Conservation (phyloP, 53 echinoderm and acorn worm genomes). For the Zoroaster sp. region DNA sequence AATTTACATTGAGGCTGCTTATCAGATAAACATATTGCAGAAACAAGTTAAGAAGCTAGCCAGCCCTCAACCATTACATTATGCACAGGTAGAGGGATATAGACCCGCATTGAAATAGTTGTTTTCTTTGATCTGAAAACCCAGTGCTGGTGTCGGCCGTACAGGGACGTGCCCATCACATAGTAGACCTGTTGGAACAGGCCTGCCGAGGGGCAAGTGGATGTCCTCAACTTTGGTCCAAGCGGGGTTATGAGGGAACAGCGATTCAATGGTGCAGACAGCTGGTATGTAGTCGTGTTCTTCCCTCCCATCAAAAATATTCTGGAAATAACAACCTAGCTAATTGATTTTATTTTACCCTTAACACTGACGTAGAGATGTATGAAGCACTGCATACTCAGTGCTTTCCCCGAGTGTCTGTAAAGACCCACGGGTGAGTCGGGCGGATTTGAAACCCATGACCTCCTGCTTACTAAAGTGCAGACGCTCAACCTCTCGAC, state of each 20-base stretch:
- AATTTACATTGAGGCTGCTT: not conserved
- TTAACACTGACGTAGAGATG: too few relatives aligned
- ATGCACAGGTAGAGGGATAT: not conserved
- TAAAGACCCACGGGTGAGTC: too few relatives aligned
- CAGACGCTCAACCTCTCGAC: too few relatives aligned
- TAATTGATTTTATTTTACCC: too few relatives aligned
- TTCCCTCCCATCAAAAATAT: too few relatives aligned
- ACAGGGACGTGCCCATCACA: constrained; percentile 90
- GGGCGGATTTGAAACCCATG: too few relatives aligned
- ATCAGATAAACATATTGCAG: not conserved
- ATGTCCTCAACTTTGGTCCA: constrained; percentile 70
- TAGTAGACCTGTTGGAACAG: constrained; percentile 66
- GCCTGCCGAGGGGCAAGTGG: constrained; percentile 49
- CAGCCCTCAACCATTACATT: not conserved
- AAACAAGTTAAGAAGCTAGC: not conserved
- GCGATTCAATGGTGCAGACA: constrained; percentile 83
- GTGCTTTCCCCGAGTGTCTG: not conserved
- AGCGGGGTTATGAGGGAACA: constrained; percentile 60
- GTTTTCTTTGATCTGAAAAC: too few relatives aligned
- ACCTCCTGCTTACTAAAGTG: too few relatives aligned
- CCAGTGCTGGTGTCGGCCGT: constrained; percentile 88
- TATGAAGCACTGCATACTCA: not conserved
- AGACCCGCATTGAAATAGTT: too few relatives aligned
- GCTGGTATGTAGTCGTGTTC: constrained; percentile 47
- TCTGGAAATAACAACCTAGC: not conserved